Percentiles rank a stretch among this genome's conserved stretches.
Evolutionary conservation across 2,888 invertebrate species (phyloP).

Genomic region (Achlya flavicornis): DNA sequence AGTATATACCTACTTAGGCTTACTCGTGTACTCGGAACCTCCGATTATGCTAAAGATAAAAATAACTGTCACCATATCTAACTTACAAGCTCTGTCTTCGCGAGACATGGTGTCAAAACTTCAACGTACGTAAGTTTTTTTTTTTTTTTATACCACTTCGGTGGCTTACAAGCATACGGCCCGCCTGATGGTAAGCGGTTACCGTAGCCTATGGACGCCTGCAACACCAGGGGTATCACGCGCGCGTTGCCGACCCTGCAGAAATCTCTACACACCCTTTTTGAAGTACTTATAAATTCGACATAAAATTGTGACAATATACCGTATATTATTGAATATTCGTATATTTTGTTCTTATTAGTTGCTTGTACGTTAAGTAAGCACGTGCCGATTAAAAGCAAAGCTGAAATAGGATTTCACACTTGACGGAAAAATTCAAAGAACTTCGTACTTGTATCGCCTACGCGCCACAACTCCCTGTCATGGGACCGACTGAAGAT

Average conservation of each 20-base stretch:
- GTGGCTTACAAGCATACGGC: too few relatives aligned
- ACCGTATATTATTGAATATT: too few relatives aligned
- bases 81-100: constrained; percentile 36
- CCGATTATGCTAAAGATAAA: constrained; percentile 38
- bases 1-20: constrained; percentile 42
- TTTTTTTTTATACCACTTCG: too few relatives aligned
- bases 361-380: background rate
- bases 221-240: too few relatives aligned
- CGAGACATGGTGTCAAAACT: background rate
- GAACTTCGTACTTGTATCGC: constrained; percentile 50
- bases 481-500: constrained; percentile 77
- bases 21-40: constrained; percentile 32
- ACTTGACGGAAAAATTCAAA: constrained; percentile 56
- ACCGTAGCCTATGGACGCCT: too few relatives aligned
- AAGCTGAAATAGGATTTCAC: constrained; percentile 40
- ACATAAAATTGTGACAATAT: too few relatives aligned
- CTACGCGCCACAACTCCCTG: constrained; percentile 64
- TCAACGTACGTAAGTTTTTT: too few relatives aligned
- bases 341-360: too few relatives aligned
- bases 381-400: constrained; percentile 16
- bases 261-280: too few relatives aligned
- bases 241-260: too few relatives aligned
- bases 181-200: too few relatives aligned
- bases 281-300: too few relatives aligned
- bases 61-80: constrained; percentile 39